Evolutionary conservation across 2,797 vertebrate species (phyloP).

Genomic region (Chelidonichthys spinosus): DNA sequence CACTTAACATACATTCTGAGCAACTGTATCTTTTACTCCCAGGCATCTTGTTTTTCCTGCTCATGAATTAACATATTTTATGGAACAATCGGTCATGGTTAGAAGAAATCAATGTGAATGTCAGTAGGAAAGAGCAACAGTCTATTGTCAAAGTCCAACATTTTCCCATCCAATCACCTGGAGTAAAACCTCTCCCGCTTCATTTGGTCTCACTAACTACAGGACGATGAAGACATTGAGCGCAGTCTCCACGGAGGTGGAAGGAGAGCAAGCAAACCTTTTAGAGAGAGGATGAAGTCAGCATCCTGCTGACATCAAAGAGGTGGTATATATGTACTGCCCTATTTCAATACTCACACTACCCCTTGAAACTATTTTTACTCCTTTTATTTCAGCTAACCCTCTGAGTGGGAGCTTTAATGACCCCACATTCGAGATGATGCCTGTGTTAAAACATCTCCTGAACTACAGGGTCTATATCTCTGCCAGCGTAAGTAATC

Average conservation of each 20-base stretch:
- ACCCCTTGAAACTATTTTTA: constrained; percentile 51
- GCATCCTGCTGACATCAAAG: constrained; percentile 73
- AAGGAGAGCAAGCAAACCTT: constrained; percentile 41
- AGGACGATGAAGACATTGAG: constrained; percentile 22
- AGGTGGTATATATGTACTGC: constrained; percentile 20
- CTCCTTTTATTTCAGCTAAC: constrained; percentile 37
- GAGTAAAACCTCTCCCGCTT: neutral
- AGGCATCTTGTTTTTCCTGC: neutral
- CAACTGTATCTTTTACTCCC: neutral
- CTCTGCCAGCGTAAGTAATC: constrained; percentile 20
- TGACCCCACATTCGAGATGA: constrained; percentile 47
- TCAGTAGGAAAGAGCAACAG: neutral
- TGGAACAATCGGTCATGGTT: neutral
- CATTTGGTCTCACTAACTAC: constrained; percentile 24
- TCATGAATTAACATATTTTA: neutral
- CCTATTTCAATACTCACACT: constrained; percentile 55
- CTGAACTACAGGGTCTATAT: constrained; percentile 28
- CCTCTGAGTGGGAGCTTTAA: constrained; percentile 55
- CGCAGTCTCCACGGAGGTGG: constrained; percentile 9
- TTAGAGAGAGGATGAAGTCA: constrained; percentile 45
- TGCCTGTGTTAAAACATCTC: constrained; percentile 53
- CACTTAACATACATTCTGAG: neutral
- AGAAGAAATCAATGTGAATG: neutral
- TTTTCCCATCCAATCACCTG: neutral
- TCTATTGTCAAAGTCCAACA: neutral